Conservation (phyloP, 1,140 invertebrate species). For the Drosophila hydei region DNA sequence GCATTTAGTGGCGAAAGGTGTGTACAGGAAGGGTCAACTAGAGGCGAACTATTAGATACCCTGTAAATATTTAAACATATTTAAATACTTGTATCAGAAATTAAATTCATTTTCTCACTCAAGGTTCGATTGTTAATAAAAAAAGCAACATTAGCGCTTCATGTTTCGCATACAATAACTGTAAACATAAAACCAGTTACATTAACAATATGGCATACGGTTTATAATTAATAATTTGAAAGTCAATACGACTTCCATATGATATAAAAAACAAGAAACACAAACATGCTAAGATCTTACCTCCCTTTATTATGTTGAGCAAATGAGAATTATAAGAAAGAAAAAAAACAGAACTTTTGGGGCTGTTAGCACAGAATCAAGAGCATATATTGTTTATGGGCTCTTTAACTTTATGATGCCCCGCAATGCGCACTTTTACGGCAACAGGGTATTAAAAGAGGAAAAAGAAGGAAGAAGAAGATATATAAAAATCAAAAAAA, state of each 20-base stretch:
- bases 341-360: neutral
- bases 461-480: constrained; percentile 1
- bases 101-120: too few species aligned
- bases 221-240: neutral
- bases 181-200: too few species aligned
- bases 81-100: too few species aligned
- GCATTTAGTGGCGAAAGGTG: too few species aligned
- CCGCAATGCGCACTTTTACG: constrained; percentile 25
- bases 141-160: too few species aligned
- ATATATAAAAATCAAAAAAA: neutral
- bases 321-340: constrained; percentile 4
- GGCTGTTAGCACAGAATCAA: constrained; percentile 10
- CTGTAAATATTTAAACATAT: too few species aligned
- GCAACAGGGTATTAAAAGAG: constrained; percentile 36
- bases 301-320: neutral
- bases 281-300: neutral
- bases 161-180: too few species aligned
- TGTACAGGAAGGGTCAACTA: too few species aligned
- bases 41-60: too few species aligned
- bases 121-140: too few species aligned
- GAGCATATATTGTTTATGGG: constrained; percentile 19
- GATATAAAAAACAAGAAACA: neutral
- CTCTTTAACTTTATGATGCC: constrained; percentile 35
- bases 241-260: neutral
- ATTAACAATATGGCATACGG: too few species aligned